These are phyloP conservation scores for Tachystola acroxantha DNA, from an alignment of 2,888 invertebrate genomes.

Conservation along the genomic window DNA sequence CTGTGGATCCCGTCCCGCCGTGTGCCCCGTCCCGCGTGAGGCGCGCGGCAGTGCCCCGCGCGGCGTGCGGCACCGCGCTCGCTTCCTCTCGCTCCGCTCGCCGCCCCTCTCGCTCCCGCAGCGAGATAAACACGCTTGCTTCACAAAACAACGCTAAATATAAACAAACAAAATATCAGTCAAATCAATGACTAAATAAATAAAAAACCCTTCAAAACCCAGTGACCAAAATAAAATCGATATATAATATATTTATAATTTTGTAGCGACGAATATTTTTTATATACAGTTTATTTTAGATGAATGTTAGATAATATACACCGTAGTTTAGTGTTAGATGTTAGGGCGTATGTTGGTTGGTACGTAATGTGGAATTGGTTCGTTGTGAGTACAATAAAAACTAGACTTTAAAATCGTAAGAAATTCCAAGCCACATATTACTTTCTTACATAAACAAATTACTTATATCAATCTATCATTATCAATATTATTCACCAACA, in stretches of 20 bases:
- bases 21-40: background rate
- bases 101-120: slow-evolving; percentile 10
- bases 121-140: no score
- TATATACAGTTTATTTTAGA: slow-evolving; percentile 34
- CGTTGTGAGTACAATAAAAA: slow-evolving; percentile 17
- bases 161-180: slow-evolving; percentile 2
- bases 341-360: background rate
- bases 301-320: slow-evolving; percentile 32
- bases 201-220: background rate
- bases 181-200: background rate
- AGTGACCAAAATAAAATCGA: slow-evolving; percentile 1
- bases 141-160: slow-evolving; percentile 12
- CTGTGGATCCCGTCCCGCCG: background rate
- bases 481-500: no score
- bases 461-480: no score
- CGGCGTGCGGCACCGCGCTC: slow-evolving; percentile 6
- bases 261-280: slow-evolving; percentile 21
- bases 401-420: no score
- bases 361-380: slow-evolving; percentile 16
- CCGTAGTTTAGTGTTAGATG: slow-evolving; percentile 16
- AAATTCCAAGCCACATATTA: no score
- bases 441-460: no score
- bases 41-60: slow-evolving; percentile 2
- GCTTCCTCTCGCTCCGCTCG: slow-evolving; percentile 5
- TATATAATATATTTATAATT: slow-evolving; percentile 6